Percentiles rank a stretch among this genome's conserved stretches.
Conservation (phyloP, 2,888 invertebrate species). For the Hirtodrosophila confusa region DNA sequence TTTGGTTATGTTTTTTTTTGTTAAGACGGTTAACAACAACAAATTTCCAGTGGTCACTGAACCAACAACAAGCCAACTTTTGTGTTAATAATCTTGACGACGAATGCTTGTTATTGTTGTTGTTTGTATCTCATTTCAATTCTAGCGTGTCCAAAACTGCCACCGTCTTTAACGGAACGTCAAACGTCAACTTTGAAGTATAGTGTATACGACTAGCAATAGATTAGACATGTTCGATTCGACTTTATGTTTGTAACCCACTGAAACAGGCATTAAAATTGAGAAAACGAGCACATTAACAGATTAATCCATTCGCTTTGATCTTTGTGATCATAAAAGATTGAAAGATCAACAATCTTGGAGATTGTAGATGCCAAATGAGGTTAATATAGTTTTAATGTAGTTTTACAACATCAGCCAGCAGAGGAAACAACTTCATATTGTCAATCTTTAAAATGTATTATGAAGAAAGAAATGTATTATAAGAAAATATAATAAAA, state of each 20-base stretch:
- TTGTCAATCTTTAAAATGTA: no score
- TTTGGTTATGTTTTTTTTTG: no score
- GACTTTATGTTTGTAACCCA: constrained; percentile 22
- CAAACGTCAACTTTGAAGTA: constrained; percentile 27
- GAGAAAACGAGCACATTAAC: constrained; percentile 41
- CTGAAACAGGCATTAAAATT: constrained; percentile 18
- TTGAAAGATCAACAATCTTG: constrained; percentile 27
- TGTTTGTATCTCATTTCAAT: constrained; percentile 59
- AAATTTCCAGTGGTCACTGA: constrained; percentile 63
- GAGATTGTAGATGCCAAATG: constrained; percentile 17
- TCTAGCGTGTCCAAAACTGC: constrained; percentile 59
- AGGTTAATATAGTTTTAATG: constrained; percentile 16
- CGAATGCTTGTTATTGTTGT: constrained; percentile 29
- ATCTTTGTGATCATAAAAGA: constrained; percentile 30
- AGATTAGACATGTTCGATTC: constrained; percentile 36
- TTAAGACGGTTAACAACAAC: constrained; percentile 26
- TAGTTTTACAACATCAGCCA: no score
- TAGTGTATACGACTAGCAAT: constrained; percentile 14
- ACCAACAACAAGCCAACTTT: constrained; percentile 56
- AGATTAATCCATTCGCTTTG: constrained; percentile 39
- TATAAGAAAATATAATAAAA: no score
- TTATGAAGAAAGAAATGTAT: no score
- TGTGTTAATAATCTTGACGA: constrained; percentile 56
- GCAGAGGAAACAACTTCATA: background rate
- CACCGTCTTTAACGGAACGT: constrained; percentile 14